Evolutionary conservation across 2,113 vertebrate species (phyloP), one percentile per base, ranked within the genome.

Genomic region (Callaeas wilsoni): DNA sequence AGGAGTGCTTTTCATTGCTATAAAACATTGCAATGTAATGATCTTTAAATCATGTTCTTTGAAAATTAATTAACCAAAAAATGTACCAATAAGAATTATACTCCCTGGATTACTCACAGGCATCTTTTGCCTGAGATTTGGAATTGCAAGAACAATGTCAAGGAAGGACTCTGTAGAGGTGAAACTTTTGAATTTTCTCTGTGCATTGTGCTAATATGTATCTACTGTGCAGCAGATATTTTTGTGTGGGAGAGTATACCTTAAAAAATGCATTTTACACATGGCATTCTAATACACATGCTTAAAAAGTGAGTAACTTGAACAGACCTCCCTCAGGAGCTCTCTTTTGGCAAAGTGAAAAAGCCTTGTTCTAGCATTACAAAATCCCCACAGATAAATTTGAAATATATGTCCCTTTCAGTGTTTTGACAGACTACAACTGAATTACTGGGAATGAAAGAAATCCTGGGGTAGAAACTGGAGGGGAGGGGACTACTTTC

Each of bases 381-480:
- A 92, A 95, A 95, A 86, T 97, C 93, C 87, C 87, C 79, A 49
- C 93, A 87, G 95, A 94, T 91, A 94, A 88, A 94, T 71, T 76
- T 94, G 93, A 98, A 95, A 94, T 95, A 96, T 92, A 39, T 81
- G 96, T 97, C 90, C 91, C 65, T 93, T 95, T 68, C 94, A 93
- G 60, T 71, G 96, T 91, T 94, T 95, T 94, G 96, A 97, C 97
- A 96, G 82, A 85, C 70, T 95, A 90, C 91, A 95, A 89, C 90
- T 89, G 97, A 96, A 95, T 97, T 97, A 96, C 91, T 16, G 13
- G 82, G 77, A 93, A 30, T 41, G 57, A 53, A 57, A 84, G 47
- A 81, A 77, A 84, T 71, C 84, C 71, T 89, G 44, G n/a, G 71
- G 8, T 79, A 74, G 60, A 63, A 91, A 56, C 60, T 27, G 32